Conservation (phyloP, 2,113 vertebrate genomes). For the Pitta sordida region DNA sequence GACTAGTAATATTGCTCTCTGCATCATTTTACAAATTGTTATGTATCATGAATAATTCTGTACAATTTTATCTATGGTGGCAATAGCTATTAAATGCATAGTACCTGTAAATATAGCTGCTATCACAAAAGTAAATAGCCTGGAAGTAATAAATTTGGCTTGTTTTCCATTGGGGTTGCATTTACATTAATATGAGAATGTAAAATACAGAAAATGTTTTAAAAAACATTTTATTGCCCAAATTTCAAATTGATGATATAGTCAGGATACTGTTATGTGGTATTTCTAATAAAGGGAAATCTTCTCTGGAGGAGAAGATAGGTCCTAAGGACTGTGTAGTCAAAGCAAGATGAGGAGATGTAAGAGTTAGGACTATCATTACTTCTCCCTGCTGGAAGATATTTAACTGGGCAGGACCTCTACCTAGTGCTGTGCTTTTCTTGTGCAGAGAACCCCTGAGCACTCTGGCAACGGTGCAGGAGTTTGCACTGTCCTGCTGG, state of each 20-base stretch:
- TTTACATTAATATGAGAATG: neutral
- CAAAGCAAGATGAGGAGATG: neutral
- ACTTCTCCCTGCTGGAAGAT: neutral
- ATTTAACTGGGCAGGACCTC: neutral
- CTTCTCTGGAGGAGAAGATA: neutral
- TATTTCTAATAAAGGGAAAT: neutral
- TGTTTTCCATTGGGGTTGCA: neutral
- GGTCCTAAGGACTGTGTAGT: neutral
- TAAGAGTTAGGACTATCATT: neutral
- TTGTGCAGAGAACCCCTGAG: neutral
- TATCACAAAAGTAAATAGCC: conserved; percentile 15
- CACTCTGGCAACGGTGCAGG: neutral
- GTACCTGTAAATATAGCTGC: conserved; percentile 42
- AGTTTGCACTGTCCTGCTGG: neutral
- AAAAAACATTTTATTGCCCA: neutral
- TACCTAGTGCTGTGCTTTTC: neutral
- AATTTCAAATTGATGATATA: neutral
- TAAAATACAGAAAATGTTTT: neutral
- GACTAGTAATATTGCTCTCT: conserved; percentile 13
- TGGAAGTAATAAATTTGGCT: neutral
- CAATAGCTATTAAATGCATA: conserved; percentile 39
- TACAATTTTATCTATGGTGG: neutral
- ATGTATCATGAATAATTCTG: conserved; percentile 43
- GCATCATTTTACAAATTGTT: conserved; percentile 59
- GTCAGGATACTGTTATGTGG: neutral